phyloP scores from a whole-genome alignment of 2,113 vertebrate genomes.

The Neomonachus schauinslandi region DNA sequence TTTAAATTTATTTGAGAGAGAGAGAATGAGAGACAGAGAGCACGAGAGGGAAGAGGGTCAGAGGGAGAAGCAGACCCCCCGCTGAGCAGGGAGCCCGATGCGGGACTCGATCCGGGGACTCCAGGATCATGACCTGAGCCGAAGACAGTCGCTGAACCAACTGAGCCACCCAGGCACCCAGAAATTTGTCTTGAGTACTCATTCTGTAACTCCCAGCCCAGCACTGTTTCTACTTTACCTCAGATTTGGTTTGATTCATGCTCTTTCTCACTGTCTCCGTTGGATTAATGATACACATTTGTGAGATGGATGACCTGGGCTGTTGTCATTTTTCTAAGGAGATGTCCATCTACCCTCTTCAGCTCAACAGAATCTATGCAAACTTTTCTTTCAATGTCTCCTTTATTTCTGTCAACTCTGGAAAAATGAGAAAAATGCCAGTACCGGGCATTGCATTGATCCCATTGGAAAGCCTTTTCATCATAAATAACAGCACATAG shows the following conservation, averaged over 20 bases:
- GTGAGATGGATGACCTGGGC: conserved; percentile 48
- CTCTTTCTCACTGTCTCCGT: conserved; percentile 38
- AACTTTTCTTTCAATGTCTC: conserved; percentile 67
- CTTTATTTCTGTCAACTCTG: conserved; percentile 68
- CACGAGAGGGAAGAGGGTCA: no score
- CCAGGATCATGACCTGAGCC: no score
- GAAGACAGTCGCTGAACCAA: no score
- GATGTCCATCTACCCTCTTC: conserved; percentile 74
- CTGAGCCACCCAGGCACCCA: background rate
- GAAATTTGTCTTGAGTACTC: background rate
- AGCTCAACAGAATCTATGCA: conserved; percentile 45
- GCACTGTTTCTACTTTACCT: background rate
- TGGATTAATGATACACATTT: conserved; percentile 74
- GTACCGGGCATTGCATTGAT: conserved; percentile 39
- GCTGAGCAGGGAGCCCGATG: no score
- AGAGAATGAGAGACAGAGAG: no score
- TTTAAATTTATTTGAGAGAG: no score
- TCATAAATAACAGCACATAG: conserved; percentile 65
- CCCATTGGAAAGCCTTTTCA: conserved; percentile 62
- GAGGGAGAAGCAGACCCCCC: no score
- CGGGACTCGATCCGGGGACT: no score
- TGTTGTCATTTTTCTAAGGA: conserved; percentile 75
- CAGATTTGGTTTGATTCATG: conserved; percentile 45
- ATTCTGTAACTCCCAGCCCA: background rate
- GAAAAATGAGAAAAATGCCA: conserved; percentile 63